phyloP scores from a whole-genome alignment of 2,888 invertebrate species.

The Parnassius apollo region DNA sequence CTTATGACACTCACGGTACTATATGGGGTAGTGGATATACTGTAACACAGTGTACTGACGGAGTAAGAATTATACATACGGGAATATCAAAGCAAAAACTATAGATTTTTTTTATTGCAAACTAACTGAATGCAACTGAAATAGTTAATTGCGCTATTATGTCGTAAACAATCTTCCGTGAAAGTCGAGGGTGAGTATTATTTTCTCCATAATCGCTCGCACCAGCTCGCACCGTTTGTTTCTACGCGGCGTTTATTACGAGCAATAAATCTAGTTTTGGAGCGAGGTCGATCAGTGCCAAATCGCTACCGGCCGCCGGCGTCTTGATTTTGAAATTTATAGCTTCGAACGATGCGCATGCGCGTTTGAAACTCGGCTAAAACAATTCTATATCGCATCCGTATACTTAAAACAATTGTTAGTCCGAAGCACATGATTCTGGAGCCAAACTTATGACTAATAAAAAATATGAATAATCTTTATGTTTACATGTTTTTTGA shows the following conservation, averaged over 20 bases:
- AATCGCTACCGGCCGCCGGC: constrained; percentile 31
- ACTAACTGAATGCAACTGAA: constrained; percentile 30
- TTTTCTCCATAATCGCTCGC: constrained; percentile 37
- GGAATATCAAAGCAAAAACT: too few relatives aligned
- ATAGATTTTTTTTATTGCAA: neutral
- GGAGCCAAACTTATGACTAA: constrained; percentile 5
- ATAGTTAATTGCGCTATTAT: constrained; percentile 39
- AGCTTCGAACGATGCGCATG: constrained; percentile 17
- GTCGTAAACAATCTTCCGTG: constrained; percentile 39
- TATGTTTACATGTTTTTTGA: too few relatives aligned
- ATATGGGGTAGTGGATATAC: too few relatives aligned
- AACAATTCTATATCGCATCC: constrained; percentile 15
- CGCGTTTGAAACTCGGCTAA: constrained; percentile 11
- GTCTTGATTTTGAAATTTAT: constrained; percentile 29
- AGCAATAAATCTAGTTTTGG: constrained; percentile 66
- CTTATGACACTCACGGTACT: too few relatives aligned
- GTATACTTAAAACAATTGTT: constrained; percentile 11
- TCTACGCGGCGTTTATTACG: constrained; percentile 44
- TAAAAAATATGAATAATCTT: neutral
- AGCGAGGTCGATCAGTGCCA: constrained; percentile 56
- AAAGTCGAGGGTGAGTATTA: constrained; percentile 43
- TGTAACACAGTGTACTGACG: too few relatives aligned
- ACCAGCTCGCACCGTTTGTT: constrained; percentile 48
- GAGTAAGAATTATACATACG: too few relatives aligned
- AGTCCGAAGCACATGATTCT: neutral